These are phyloP conservation scores for Nycticryphes semicollaris DNA, from an alignment of 2,113 vertebrate genomes.

Conservation along the genomic window DNA sequence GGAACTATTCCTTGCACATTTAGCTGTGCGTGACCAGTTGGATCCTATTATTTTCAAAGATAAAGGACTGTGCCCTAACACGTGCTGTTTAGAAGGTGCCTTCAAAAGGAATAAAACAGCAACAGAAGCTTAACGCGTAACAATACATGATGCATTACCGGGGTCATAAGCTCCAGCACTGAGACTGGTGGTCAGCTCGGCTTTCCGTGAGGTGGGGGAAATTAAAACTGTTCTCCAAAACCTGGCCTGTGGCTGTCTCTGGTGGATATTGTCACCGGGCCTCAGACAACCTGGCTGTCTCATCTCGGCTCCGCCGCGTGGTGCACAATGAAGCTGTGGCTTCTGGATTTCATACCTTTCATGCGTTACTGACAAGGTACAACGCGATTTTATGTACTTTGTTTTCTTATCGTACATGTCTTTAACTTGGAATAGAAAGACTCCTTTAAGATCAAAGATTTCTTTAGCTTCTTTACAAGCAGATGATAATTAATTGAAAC, in stretches of 20 bases:
- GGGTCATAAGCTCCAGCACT: background rate
- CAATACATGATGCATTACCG: fast-evolving
- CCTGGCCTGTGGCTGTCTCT: background rate
- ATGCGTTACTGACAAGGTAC: background rate
- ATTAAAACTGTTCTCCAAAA: background rate
- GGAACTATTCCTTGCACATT: background rate
- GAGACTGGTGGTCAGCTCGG: background rate
- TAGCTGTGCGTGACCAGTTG: background rate
- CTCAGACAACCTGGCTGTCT: background rate
- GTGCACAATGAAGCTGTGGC: fast-evolving
- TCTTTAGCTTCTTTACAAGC: background rate
- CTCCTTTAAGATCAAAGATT: conserved; percentile 12
- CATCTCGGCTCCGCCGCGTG: background rate
- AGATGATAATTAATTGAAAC: conserved; percentile 19
- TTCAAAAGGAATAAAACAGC: background rate
- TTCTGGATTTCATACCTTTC: background rate
- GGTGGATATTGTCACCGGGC: background rate
- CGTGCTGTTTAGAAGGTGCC: background rate
- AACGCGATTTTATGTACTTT: background rate
- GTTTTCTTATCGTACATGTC: background rate
- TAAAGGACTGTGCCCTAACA: background rate
- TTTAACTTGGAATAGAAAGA: background rate
- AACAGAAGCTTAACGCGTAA: background rate
- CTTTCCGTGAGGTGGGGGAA: background rate
- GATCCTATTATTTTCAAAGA: background rate